These are phyloP conservation scores for Quadroppia sp. DNA, from an alignment of 2,888 invertebrate species.

Conservation along the genomic window DNA sequence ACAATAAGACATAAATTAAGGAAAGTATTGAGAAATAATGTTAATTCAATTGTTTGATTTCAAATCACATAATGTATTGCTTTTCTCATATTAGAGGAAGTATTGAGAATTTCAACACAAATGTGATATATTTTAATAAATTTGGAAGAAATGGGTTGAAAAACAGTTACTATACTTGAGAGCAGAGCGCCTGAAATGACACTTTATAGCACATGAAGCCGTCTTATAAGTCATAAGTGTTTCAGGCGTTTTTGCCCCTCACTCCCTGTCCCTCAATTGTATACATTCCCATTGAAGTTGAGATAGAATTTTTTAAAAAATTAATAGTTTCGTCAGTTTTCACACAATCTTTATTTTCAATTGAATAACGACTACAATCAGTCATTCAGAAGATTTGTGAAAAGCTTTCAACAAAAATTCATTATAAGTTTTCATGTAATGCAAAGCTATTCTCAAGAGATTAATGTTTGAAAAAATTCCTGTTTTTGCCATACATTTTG, in stretches of 20 bases:
- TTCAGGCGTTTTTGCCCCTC: neutral
- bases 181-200: constrained; percentile 31
- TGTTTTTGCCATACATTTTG: neutral
- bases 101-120: neutral
- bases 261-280: too few species aligned
- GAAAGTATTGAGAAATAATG: too few species aligned
- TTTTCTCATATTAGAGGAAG: constrained; percentile 1
- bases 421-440: neutral
- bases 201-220: neutral
- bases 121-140: neutral
- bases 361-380: neutral
- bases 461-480: constrained; percentile 7
- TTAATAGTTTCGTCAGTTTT: neutral
- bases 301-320: neutral
- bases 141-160: neutral
- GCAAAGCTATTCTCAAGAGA: neutral
- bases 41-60: too few species aligned
- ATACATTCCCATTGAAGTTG: too few species aligned
- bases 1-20: too few species aligned
- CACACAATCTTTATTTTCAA: neutral
- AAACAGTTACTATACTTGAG: too few species aligned
- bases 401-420: neutral
- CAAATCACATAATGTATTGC: too few species aligned
- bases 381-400: neutral
- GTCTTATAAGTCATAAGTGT: neutral